Conservation (phyloP, 92 coral and sea anemone genomes). For the Galaxea fascicularis region DNA sequence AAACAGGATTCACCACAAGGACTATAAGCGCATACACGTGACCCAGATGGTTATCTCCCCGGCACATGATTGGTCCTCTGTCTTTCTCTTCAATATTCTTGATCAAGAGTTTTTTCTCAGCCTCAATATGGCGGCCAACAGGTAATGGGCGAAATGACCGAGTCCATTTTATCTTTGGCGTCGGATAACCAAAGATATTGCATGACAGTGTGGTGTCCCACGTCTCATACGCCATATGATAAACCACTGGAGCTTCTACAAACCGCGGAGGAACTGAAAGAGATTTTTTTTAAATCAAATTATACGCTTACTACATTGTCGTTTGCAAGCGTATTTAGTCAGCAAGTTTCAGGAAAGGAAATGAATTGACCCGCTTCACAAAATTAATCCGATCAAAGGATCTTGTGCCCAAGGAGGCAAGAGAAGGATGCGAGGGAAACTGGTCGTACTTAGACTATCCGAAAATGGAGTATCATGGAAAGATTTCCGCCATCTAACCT, state of each 20-base stretch:
- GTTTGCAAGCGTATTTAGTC: neutral
- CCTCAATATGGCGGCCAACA: slow-evolving; percentile 58
- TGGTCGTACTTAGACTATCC: no score
- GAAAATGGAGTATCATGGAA: no score
- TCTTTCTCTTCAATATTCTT: slow-evolving; percentile 55
- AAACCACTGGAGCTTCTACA: slow-evolving; percentile 57
- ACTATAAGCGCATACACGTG: slow-evolving; percentile 78
- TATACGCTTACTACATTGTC: neutral
- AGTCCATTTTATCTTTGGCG: slow-evolving; percentile 76
- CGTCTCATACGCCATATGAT: slow-evolving; percentile 68
- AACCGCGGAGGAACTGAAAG: slow-evolving; percentile 76
- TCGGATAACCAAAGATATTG: slow-evolving; percentile 77
- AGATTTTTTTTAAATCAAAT: neutral
- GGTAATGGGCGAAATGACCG: slow-evolving; percentile 69
- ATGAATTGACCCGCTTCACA: no score
- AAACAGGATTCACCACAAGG: slow-evolving; percentile 74
- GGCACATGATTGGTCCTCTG: slow-evolving; percentile 85
- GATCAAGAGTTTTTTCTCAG: slow-evolving; percentile 72
- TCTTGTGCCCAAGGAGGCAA: no score
- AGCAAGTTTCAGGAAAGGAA: neutral
- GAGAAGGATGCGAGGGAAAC: no score
- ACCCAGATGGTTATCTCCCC: slow-evolving; percentile 75
- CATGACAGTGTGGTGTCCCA: slow-evolving; percentile 88
- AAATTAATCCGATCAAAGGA: no score
- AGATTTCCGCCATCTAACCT: no score